A percentile compares a stretch with the other conserved stretches of the same genome.
Conservation (phyloP, 2,113 vertebrate genomes). For the Triplophysa dalaica region DNA sequence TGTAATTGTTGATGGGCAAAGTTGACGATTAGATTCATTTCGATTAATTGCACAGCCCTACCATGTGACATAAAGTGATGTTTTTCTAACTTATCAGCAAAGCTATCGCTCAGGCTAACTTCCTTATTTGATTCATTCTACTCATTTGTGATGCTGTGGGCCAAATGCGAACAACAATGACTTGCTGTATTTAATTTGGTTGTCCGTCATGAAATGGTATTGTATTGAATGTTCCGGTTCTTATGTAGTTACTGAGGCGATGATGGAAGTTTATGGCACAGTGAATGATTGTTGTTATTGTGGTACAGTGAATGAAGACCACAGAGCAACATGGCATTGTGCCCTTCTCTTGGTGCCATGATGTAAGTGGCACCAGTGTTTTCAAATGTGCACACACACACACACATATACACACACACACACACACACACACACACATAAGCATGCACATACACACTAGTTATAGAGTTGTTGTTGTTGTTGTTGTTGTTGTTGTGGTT, state of each 20-base stretch:
- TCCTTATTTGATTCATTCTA: background rate
- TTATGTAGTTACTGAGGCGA: too few relatives aligned
- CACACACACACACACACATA: background rate
- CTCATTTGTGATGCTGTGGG: background rate
- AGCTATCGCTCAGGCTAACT: background rate
- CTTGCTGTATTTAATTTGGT: background rate
- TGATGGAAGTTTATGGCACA: background rate
- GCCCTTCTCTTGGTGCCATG: background rate
- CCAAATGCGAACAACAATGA: background rate
- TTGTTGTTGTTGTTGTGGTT: constrained; percentile 20
- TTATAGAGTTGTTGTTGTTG: constrained; percentile 3
- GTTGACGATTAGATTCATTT: too few relatives aligned
- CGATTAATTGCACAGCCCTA: too few relatives aligned
- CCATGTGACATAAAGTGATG: background rate
- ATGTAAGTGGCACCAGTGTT: constrained; percentile 1
- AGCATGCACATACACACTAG: too few relatives aligned
- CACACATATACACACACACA: background rate
- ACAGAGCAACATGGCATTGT: background rate
- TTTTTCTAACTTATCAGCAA: background rate
- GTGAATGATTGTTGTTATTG: constrained; percentile 28
- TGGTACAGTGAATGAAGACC: constrained; percentile 5
- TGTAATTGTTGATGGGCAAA: too few relatives aligned
- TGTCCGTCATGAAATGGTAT: background rate
- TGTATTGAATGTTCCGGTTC: too few relatives aligned
- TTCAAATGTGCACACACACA: background rate